A percentile compares a stretch with the other conserved stretches of the same genome.
Evolutionary conservation across 2,888 invertebrate species (phyloP).

Genomic region (Acrobasis consociella): DNA sequence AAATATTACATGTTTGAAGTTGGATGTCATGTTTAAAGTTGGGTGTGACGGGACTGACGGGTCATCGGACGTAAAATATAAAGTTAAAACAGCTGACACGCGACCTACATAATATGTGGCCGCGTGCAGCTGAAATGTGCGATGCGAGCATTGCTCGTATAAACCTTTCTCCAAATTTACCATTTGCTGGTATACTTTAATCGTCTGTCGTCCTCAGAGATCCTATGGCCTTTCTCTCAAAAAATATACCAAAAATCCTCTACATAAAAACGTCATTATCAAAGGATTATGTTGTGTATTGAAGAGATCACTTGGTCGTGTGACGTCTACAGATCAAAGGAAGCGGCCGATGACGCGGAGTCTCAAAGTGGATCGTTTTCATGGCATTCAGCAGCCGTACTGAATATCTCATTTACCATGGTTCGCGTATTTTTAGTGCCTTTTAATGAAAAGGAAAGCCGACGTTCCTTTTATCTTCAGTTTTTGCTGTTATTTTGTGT

Average conservation of each 20-base stretch:
- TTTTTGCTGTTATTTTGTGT: not conserved
- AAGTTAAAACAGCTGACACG: too few species aligned
- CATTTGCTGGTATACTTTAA: too few species aligned
- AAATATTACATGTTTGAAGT: too few species aligned
- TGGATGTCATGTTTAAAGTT: too few species aligned
- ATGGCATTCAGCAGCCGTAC: not conserved
- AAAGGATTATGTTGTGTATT: not conserved
- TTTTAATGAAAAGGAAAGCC: not conserved
- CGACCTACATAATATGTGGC: too few species aligned
- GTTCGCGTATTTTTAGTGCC: not conserved
- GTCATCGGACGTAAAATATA: too few species aligned
- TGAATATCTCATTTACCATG: not conserved
- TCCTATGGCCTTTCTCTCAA: too few species aligned
- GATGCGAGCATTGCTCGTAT: too few species aligned
- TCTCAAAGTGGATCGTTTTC: conserved; percentile 1
- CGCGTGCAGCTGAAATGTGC: too few species aligned
- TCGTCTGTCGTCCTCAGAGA: too few species aligned
- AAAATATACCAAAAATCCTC: not conserved
- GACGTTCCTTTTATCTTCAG: not conserved
- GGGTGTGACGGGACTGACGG: too few species aligned
- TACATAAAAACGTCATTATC: not conserved
- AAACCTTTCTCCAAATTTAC: too few species aligned
- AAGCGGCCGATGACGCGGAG: conserved; percentile 3
- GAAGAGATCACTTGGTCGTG: not conserved
- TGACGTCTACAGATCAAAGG: conserved; percentile 12